phyloP scores from a whole-genome alignment of 2,888 invertebrate species.

The Subacronicta megacephala region DNA sequence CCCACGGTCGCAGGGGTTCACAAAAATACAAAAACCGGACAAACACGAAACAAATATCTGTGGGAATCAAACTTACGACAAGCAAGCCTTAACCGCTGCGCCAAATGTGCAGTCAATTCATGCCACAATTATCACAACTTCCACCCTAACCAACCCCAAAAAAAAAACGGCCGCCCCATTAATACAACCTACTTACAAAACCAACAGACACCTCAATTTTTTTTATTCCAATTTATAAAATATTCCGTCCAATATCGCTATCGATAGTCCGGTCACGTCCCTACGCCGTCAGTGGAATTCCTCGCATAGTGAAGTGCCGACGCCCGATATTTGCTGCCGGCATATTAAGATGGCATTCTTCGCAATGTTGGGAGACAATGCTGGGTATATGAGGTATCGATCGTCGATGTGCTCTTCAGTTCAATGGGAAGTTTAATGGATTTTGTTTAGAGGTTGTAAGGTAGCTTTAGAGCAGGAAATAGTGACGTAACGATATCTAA shows the following conservation, averaged over 20 bases:
- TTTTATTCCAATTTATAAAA: slow-evolving; percentile 45
- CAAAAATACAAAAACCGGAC: too few relatives aligned
- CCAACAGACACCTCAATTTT: slow-evolving; percentile 39
- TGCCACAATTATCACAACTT: too few relatives aligned
- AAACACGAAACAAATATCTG: too few relatives aligned
- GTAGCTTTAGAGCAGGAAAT: background rate
- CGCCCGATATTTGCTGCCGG: slow-evolving; percentile 51
- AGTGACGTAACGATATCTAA: too few relatives aligned
- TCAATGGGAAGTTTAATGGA: slow-evolving; percentile 43
- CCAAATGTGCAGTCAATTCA: too few relatives aligned
- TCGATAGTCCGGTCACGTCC: slow-evolving; percentile 69
- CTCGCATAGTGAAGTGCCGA: slow-evolving; percentile 62
- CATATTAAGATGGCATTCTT: slow-evolving; percentile 55
- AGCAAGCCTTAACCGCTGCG: too few relatives aligned
- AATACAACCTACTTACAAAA: slow-evolving; percentile 35
- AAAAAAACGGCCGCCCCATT: background rate
- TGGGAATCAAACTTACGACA: too few relatives aligned
- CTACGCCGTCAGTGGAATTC: slow-evolving; percentile 69
- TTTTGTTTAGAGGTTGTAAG: slow-evolving; percentile 17
- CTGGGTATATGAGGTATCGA: slow-evolving; percentile 51
- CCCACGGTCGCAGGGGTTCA: too few relatives aligned
- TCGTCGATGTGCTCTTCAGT: slow-evolving; percentile 49
- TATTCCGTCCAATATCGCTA: slow-evolving; percentile 58
- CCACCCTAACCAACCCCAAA: too few relatives aligned
- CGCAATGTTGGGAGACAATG: slow-evolving; percentile 40